A percentile compares a stretch with the other conserved stretches of the same genome.
phyloP scores from a whole-genome alignment of 2,888 invertebrate genomes.

The Parthenolecanium corni region DNA sequence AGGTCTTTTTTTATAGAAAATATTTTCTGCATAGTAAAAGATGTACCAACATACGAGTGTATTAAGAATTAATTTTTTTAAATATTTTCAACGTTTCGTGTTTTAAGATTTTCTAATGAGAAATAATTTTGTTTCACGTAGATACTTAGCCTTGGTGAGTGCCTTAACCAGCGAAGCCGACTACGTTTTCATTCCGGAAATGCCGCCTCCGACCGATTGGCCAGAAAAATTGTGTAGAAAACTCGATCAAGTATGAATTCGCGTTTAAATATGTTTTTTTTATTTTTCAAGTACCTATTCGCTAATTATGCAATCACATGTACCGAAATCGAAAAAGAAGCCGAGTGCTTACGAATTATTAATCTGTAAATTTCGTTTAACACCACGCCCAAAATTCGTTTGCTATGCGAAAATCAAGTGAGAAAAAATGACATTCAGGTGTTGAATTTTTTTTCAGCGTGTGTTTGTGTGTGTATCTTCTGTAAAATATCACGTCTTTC shows the following conservation, averaged over 20 bases:
- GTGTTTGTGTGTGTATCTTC: too few relatives aligned
- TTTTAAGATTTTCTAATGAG: too few relatives aligned
- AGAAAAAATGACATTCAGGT: too few relatives aligned
- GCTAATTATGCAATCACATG: background rate
- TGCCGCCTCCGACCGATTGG: slow-evolving; percentile 91
- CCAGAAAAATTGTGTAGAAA: slow-evolving; percentile 84
- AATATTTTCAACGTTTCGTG: too few relatives aligned
- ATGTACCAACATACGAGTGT: too few relatives aligned
- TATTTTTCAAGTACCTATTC: background rate
- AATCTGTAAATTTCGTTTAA: background rate
- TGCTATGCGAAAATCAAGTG: too few relatives aligned
- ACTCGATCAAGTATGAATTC: slow-evolving; percentile 67
- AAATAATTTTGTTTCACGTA: slow-evolving; percentile 39
- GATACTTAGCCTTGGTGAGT: slow-evolving; percentile 94
- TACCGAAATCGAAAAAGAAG: background rate
- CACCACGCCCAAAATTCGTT: background rate
- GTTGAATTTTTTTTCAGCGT: too few relatives aligned
- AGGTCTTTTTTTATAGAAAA: too few relatives aligned
- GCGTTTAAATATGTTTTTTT: slow-evolving; percentile 5
- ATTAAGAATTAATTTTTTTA: too few relatives aligned
- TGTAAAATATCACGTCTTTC: too few relatives aligned
- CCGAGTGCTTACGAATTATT: background rate
- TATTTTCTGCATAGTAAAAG: too few relatives aligned
- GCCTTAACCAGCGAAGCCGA: slow-evolving; percentile 96
- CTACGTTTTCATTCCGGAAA: slow-evolving; percentile 97